Percentiles rank a stretch among this genome's conserved stretches.
Conservation (phyloP, 2,113 vertebrate genomes). For the Willisornis vidua region DNA sequence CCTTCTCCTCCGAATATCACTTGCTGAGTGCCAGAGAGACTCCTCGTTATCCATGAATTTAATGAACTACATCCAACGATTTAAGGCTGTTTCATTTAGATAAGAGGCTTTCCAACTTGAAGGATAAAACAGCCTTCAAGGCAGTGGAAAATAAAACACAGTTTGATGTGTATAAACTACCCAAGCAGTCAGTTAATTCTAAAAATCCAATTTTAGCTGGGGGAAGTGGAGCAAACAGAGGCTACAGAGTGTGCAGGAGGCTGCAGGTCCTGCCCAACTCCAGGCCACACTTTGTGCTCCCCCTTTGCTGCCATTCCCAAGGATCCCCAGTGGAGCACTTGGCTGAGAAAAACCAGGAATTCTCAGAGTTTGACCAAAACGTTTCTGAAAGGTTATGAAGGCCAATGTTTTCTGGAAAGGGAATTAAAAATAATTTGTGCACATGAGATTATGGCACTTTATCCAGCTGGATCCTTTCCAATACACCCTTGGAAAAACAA, state of each 20-base stretch:
- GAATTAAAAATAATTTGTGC: neutral
- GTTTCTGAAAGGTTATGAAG: constrained; percentile 5
- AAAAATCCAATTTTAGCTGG: constrained; percentile 12
- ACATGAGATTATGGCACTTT: neutral
- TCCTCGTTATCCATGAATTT: constrained; percentile 50
- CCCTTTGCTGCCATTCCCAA: neutral
- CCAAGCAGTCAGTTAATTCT: constrained; percentile 12
- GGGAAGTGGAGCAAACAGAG: neutral
- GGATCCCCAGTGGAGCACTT: neutral
- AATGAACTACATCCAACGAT: constrained; percentile 43
- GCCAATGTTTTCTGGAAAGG: neutral
- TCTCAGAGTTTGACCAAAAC: neutral
- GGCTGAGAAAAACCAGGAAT: neutral
- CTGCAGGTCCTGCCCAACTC: neutral
- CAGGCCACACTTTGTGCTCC: neutral
- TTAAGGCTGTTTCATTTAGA: constrained; percentile 51
- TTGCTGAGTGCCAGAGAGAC: constrained; percentile 35
- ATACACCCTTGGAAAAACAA: neutral
- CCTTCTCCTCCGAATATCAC: neutral
- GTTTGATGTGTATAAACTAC: neutral
- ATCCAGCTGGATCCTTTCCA: constrained; percentile 5
- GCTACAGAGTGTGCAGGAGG: neutral
- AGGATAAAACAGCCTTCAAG: constrained; percentile 25
- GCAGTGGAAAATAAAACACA: constrained; percentile 11
- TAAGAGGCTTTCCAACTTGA: constrained; percentile 1